phyloP scores from a whole-genome alignment of 2,888 invertebrate genomes.

The Brachyptera putata region DNA sequence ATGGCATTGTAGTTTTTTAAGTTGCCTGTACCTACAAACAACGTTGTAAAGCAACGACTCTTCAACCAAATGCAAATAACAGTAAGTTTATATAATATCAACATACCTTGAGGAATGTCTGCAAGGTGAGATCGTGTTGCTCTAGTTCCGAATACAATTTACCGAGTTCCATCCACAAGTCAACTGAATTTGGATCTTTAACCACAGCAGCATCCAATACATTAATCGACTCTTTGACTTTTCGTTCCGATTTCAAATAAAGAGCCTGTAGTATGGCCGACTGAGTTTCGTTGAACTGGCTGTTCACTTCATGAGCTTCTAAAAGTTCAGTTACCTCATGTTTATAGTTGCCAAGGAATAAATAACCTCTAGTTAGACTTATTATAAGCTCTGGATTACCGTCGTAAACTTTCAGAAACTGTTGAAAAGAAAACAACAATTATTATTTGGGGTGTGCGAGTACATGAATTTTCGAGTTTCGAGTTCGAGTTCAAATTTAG shows the following conservation, averaged over 20 bases:
- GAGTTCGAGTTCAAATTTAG: no score
- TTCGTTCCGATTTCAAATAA: constrained; percentile 48
- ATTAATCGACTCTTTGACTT: constrained; percentile 53
- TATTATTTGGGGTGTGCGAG: no score
- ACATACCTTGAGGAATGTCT: constrained; percentile 56
- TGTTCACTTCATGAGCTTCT: constrained; percentile 37
- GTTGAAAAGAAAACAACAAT: no score
- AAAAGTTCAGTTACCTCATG: constrained; percentile 43
- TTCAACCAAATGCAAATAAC: no score
- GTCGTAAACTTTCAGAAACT: constrained; percentile 5
- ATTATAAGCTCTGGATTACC: constrained; percentile 30
- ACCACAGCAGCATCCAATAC: constrained; percentile 44
- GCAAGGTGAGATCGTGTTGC: constrained; percentile 57
- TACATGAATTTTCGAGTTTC: no score
- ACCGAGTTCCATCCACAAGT: constrained; percentile 57
- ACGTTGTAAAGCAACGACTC: no score
- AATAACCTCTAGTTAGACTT: constrained; percentile 42
- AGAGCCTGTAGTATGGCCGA: constrained; percentile 50
- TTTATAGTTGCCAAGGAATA: constrained; percentile 44
- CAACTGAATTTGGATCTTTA: constrained; percentile 45
- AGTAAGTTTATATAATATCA: no score
- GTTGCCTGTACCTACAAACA: no score
- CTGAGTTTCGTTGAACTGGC: constrained; percentile 30
- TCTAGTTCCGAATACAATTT: constrained; percentile 56
- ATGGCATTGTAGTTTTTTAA: no score